Evolutionary conservation across 2,113 vertebrate species (phyloP).

Genomic region (Hydrolagus affinis): DNA sequence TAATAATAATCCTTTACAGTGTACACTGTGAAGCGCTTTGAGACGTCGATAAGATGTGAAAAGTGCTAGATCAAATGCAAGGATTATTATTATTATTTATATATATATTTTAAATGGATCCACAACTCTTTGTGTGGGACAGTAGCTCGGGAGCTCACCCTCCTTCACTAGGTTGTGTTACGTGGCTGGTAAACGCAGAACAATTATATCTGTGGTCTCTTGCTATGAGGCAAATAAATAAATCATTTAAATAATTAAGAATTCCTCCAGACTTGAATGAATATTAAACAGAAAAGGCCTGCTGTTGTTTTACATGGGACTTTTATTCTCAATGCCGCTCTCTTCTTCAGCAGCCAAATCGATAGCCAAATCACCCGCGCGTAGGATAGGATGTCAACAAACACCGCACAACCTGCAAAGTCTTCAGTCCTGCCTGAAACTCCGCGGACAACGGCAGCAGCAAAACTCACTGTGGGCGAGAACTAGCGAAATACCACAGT

Average conservation of each 20-base stretch:
- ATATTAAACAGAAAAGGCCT: background rate
- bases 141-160: background rate
- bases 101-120: too few relatives aligned
- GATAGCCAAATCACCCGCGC: background rate
- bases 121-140: too few relatives aligned
- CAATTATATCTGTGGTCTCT: background rate
- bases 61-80: too few relatives aligned
- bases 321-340: background rate
- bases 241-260: constrained; percentile 15
- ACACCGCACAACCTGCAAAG: background rate
- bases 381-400: background rate
- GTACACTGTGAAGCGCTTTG: too few relatives aligned
- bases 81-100: too few relatives aligned
- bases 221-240: background rate
- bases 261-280: background rate
- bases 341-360: background rate
- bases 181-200: background rate
- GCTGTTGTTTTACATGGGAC: background rate
- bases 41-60: too few relatives aligned
- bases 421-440: background rate
- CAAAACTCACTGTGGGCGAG: background rate
- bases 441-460: background rate
- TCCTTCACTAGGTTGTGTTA: background rate
- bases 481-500: too few relatives aligned
- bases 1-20: too few relatives aligned